Base-by-base conservation (phyloP, 2,113 vertebrate species). In the Dunckerocampus dactyliophorus region DNA sequence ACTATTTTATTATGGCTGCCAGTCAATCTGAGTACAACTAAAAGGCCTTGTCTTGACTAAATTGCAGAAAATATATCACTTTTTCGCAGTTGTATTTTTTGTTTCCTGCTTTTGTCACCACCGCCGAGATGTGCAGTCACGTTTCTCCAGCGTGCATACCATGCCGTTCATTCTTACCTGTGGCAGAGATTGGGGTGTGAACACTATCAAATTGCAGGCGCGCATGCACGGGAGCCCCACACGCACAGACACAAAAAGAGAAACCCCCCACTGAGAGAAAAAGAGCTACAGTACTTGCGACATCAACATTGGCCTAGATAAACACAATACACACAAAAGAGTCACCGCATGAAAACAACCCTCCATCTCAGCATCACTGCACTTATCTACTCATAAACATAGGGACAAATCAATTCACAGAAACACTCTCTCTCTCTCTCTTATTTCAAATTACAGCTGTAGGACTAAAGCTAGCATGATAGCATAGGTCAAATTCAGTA, bases 311-410 rank as follows among this genome's bases (percentile, higher is more conserved):
- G 88, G 88, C 88, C 88, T 89, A 89, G 86, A 89, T 86, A 89
- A 86, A 86, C 85, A 89, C 87, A 87, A 89, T 87, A 82, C 75
- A 74, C 74, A 89, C 85, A 89, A 89, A 88, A 86, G 86, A 85
- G 72, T 86, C 81, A 80, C 79, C 79, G 79, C 83, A 80, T 85
- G 85, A 87, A 89, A 87, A 87, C 85, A 88, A 85, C 83, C 82
- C 83, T 89, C 82, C 86, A 88, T 86, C 85, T 85, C 85, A 85
- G 83, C 86, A 86, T 86, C 86, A 81, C 81, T 84, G 85, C 86
- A 89, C 83, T 88, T 89, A 89, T 82, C 82, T 87, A 84, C 88
- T 89, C 83, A 89, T 88, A 88, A 89, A 88, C 83, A 89, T 88
- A 85, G 77, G 85, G 81, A 87, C 80, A 88, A 88, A 89, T 88